Percentiles rank a stretch among this genome's conserved stretches.
Evolutionary conservation across 2,888 invertebrate genomes (phyloP).

Genomic region (Drosophila niveifrons): DNA sequence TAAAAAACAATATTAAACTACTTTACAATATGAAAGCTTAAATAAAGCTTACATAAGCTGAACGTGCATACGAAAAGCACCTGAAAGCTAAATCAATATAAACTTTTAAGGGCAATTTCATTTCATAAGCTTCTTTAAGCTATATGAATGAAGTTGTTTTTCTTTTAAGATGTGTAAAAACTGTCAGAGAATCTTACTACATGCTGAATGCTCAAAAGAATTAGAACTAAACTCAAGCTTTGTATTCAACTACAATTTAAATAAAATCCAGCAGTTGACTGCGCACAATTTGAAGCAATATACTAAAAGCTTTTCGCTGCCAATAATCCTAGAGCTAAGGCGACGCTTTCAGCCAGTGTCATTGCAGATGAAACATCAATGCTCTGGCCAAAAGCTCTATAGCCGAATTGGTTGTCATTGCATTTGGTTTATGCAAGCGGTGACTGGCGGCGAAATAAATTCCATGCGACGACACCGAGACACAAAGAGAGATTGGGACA

Average conservation of each 20-base stretch:
- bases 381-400: conserved; percentile 17
- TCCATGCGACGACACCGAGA: conserved; percentile 29
- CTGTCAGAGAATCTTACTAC: too few relatives aligned
- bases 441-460: conserved; percentile 63
- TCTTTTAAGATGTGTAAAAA: too few relatives aligned
- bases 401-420: conserved; percentile 54
- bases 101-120: too few relatives aligned
- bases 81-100: too few relatives aligned
- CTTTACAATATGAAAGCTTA: too few relatives aligned
- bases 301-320: neutral
- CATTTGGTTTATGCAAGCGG: conserved; percentile 69
- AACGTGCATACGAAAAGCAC: too few relatives aligned
- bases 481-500: conserved; percentile 8
- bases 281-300: neutral
- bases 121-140: too few relatives aligned
- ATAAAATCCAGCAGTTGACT: neutral
- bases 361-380: conserved; percentile 50
- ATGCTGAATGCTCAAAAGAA: too few relatives aligned
- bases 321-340: conserved; percentile 7
- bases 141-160: too few relatives aligned
- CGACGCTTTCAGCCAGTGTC: conserved; percentile 29
- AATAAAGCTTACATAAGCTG: too few relatives aligned
- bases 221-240: too few relatives aligned
- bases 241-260: neutral
- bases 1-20: too few relatives aligned